Evolutionary conservation across 1,140 invertebrate species (phyloP).

Genomic region (Thaumatotibia leucotreta): DNA sequence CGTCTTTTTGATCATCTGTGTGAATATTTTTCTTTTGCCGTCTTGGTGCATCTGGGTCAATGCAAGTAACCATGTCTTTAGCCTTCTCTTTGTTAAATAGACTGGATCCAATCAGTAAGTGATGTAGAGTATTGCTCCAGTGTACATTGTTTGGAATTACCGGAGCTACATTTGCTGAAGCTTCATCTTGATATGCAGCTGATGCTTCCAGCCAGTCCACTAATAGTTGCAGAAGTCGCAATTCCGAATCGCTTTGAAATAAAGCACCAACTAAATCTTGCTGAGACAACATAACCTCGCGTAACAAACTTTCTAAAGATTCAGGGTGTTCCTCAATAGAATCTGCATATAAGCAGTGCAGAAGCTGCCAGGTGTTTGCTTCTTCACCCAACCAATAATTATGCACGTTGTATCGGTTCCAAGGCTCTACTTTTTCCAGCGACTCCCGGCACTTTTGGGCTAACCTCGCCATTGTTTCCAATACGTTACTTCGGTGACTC

Average conservation of each 20-base stretch:
- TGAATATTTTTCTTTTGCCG: conserved; percentile 89
- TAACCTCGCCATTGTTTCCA: conserved; percentile 69
- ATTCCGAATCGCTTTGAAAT: conserved; percentile 77
- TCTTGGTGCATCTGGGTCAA: conserved; percentile 96
- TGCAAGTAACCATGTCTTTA: conserved; percentile 78
- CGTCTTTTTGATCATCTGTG: conserved; percentile 93
- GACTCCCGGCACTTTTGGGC: conserved; percentile 67
- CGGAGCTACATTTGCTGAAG: conserved; percentile 81
- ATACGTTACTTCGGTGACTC: conserved; percentile 56
- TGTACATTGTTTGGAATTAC: conserved; percentile 84
- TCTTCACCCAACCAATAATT: conserved; percentile 86
- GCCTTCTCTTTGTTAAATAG: conserved; percentile 69
- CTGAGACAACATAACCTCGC: conserved; percentile 70
- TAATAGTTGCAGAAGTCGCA: conserved; percentile 89
- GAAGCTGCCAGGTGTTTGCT: conserved; percentile 90
- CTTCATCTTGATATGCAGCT: conserved; percentile 83
- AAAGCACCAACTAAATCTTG: conserved; percentile 60
- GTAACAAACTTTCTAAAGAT: conserved; percentile 67
- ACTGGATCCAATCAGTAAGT: conserved; percentile 80
- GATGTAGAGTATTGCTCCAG: conserved; percentile 95
- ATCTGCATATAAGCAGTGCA: conserved; percentile 89
- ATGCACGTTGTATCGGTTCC: conserved; percentile 76
- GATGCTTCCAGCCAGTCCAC: conserved; percentile 95
- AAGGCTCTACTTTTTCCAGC: conserved; percentile 63
- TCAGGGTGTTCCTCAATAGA: conserved; percentile 77